Base-by-base conservation (phyloP, 1,140 invertebrate genomes). In the Colletes latitarsis region DNA sequence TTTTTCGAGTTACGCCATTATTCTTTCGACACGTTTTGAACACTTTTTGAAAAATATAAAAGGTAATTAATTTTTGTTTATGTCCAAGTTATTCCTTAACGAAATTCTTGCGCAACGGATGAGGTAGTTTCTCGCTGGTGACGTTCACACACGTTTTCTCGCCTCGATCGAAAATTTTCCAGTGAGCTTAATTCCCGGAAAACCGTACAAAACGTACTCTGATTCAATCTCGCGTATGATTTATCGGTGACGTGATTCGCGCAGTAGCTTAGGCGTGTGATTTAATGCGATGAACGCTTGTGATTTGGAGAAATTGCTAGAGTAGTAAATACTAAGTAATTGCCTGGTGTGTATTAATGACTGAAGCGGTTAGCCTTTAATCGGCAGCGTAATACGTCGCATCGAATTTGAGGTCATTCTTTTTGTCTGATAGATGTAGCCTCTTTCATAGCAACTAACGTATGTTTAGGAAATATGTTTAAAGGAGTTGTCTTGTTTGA, bases 131-230 rank as follows among this genome's bases (percentile, higher is more conserved):
- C 58, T 77, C 46, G 68, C n/a, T n/a, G n/a, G n/a, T n/a, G n/a
- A n/a, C n/a, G n/a, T n/a, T n/a, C n/a, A n/a, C n/a, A n/a, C n/a
- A n/a, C n/a, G n/a, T n/a, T n/a, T n/a, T n/a, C n/a, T n/a, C n/a
- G n/a, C n/a, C n/a, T n/a, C n/a, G n/a, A n/a, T n/a, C n/a, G n/a
- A 52, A 57, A 84, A 69, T 83, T 83, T 71, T 21, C 17, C 49
- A 4, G 15, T 6, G 15, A 52, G 21, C 15, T n/a, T 3, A 6
- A 3, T 4, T 10, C 15, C 15, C 43, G 43, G 10, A 3, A 39
- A 64, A 74, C 43, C 17, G 43, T 41, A 10, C 3, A 8, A 14
- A 21, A 8, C 17, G 49, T 15, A 4, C 15, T 30, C 0, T 9
- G 71, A 63, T 63, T 74, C 58, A n/a, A 74, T 63, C 70, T 72